These are phyloP conservation scores for Venusia cambrica DNA, from an alignment of 2,888 invertebrate species.

Conservation along the genomic window DNA sequence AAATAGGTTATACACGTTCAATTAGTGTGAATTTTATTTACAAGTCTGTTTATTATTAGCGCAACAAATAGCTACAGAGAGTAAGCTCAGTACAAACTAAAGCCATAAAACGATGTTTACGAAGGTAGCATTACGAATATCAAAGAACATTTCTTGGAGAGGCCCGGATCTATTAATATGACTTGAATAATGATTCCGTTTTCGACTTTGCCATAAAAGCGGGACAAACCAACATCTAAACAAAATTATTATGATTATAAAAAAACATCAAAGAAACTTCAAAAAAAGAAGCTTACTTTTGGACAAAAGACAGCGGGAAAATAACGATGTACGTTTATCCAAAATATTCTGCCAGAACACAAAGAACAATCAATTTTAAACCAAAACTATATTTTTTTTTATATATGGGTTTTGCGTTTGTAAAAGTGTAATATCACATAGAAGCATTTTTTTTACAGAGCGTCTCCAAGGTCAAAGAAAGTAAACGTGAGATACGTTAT, in stretches of 20 bases:
- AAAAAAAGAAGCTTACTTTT: too few species aligned
- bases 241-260: conserved; percentile 24
- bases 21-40: conserved; percentile 55
- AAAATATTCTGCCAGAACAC: too few species aligned
- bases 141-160: conserved; percentile 35
- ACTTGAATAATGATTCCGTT: conserved; percentile 22
- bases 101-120: conserved; percentile 31
- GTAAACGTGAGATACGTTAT: too few species aligned
- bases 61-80: conserved; percentile 39
- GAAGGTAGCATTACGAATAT: conserved; percentile 33
- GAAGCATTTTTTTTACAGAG: too few species aligned
- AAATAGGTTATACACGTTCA: conserved; percentile 75
- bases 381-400: too few species aligned
- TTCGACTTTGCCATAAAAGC: conserved; percentile 19
- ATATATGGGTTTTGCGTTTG: too few species aligned
- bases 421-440: too few species aligned
- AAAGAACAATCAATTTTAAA: too few species aligned
- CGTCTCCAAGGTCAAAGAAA: too few species aligned
- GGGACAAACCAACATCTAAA: conserved; percentile 23
- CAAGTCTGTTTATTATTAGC: conserved; percentile 48
- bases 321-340: too few species aligned
- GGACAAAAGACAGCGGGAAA: conserved; percentile 1
- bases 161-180: conserved; percentile 28
- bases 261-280: conserved; percentile 21
- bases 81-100: conserved; percentile 11